A percentile compares a stretch with the other conserved stretches of the same genome.
These are phyloP conservation scores for Caligus rogercresseyi DNA, from an alignment of 1,140 invertebrate species.

Conservation along the genomic window DNA sequence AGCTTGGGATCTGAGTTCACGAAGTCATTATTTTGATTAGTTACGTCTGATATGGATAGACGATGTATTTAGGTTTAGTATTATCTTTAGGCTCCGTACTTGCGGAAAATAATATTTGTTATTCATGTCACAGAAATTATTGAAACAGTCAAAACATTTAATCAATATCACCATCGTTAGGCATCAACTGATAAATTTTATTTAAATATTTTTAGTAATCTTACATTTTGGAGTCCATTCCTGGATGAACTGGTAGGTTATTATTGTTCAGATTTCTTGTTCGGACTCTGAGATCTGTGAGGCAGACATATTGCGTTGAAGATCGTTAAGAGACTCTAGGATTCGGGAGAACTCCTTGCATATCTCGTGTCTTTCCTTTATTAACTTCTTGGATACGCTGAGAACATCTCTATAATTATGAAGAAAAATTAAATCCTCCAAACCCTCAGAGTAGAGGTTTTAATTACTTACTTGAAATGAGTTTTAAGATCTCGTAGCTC, in stretches of 20 bases:
- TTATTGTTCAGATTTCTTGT: neutral
- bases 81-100: too few relatives aligned
- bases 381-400: neutral
- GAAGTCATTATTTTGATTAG: too few relatives aligned
- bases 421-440: neutral
- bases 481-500: constrained; percentile 5
- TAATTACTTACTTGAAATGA: constrained; percentile 11
- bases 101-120: too few relatives aligned
- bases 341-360: constrained; percentile 5
- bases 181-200: too few relatives aligned
- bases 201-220: too few relatives aligned
- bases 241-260: neutral
- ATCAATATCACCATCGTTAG: too few relatives aligned
- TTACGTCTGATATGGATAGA: too few relatives aligned
- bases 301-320: neutral
- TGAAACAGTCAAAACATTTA: too few relatives aligned
- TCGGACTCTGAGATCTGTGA: neutral
- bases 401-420: constrained; percentile 10
- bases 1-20: too few relatives aligned
- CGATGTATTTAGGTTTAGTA: too few relatives aligned
- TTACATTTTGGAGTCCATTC: too few relatives aligned
- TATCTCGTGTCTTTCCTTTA: constrained; percentile 7
- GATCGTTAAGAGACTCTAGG: neutral
- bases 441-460: neutral
- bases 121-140: too few relatives aligned